Base-by-base conservation (phyloP, 1,140 invertebrate species). In the Zophobas morio region DNA sequence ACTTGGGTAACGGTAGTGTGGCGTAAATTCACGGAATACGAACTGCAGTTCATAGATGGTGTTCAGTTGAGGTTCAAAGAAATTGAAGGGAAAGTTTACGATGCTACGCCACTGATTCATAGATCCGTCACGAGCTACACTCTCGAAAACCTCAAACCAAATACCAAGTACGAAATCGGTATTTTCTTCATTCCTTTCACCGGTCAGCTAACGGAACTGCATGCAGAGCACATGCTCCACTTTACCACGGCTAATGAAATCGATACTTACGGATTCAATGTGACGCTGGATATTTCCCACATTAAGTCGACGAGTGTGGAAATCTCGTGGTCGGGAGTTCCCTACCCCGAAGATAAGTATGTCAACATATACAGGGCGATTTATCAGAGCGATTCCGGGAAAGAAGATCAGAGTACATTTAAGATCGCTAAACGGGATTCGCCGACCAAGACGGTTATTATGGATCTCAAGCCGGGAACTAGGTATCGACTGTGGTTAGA, bases 351-450 rank as follows among this genome's bases (percentile, higher is more conserved):
- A 79, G 95, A 96, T 80, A 95, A 96, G 83, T 96, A 94, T 87
- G 94, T 97, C n/a, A 94, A 96, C 81, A 95, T 98, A 79, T 96
- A 94, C 86, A 90, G 95, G 78, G 93, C 94, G 1, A 94, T 95
- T 74, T 96, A 96, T 84, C 92, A 95, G 80, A 92, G 91, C 81
- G 92, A 94, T 83, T 89, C 88, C 1, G 91, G 91, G 1, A 91
- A 93, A 78, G 93, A 94, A 78, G 93, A 95, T 79, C 92, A 92
- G 0, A 95, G 93, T 82, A 93, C 91, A 0, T 96, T 97, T 85
- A 94, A 96, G 86, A 91, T 96, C 33, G 94, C 95, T 1, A 94
- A 95, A 60, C 88, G 94, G 79, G 95, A 96, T 82, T 90, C 92
- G 8, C 91, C 92, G 0, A 90, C 93, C 0, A 90, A 91, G 72